These are phyloP conservation scores for Hiodon tergisus DNA, from an alignment of 2,113 vertebrate genomes.

Conservation along the genomic window DNA sequence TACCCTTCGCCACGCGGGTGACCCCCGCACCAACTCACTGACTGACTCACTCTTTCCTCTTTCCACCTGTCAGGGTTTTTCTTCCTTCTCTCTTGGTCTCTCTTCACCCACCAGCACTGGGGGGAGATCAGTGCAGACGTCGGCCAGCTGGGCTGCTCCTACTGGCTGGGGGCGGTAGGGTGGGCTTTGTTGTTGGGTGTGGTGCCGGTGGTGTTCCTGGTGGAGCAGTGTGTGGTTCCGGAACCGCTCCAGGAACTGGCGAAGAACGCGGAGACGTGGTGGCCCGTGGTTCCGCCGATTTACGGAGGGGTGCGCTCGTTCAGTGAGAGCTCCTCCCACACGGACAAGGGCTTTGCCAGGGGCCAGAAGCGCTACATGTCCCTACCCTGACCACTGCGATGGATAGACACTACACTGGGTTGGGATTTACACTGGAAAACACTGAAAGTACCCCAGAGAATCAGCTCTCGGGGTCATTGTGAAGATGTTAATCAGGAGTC, in stretches of 20 bases:
- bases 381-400: slow-evolving; percentile 34
- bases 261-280: slow-evolving; percentile 41
- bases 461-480: too few relatives aligned
- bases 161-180: slow-evolving; percentile 57
- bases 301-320: slow-evolving; percentile 13
- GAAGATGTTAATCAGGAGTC: too few relatives aligned
- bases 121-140: slow-evolving; percentile 52
- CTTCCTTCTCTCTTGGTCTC: slow-evolving; percentile 64
- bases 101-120: slow-evolving; percentile 62
- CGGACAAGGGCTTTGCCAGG: neutral
- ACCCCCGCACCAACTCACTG: neutral
- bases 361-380: slow-evolving; percentile 39
- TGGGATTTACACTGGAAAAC: too few relatives aligned
- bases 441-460: too few relatives aligned
- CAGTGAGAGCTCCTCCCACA: slow-evolving; percentile 30
- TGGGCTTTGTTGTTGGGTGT: slow-evolving; percentile 48
- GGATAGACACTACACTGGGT: neutral
- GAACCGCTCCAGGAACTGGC: slow-evolving; percentile 55
- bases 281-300: slow-evolving; percentile 13
- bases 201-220: slow-evolving; percentile 42
- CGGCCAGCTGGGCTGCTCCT: slow-evolving; percentile 52
- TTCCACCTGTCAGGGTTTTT: slow-evolving; percentile 56
- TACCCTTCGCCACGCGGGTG: neutral
- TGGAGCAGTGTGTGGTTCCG: slow-evolving; percentile 51
- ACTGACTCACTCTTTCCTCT: slow-evolving; percentile 2